Base-by-base conservation (phyloP, 2,797 vertebrate species). In the Huso huso region DNA sequence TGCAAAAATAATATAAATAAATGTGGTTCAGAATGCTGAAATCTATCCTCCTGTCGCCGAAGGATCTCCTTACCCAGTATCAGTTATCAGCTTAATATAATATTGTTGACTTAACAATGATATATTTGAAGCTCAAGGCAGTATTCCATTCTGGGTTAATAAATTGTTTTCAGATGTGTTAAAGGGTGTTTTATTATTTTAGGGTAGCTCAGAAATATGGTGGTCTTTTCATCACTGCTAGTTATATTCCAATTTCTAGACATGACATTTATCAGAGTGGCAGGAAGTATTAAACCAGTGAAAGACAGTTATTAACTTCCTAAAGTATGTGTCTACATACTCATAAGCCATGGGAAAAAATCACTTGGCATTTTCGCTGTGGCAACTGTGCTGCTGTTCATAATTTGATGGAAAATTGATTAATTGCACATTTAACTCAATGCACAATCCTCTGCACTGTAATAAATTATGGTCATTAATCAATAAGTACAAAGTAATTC, bases 391-490 rank as follows among this genome's bases (percentile, higher is more conserved):
- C 86, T 83, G 76, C 88, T 90, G 87, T 89, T 95, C 92, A 94
- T 96, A 97, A 95, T 93, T 93, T 94, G 94, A 96, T 89, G 90
- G 88, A 89, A 95, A 94, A 91, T 95, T 98, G 96, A 99, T 98
- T 98, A 97, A 99, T 99, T 90, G 93, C 92, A 95, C 93, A 87
- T 97, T 98, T 97, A 96, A 93, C 90, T 88, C 89, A 91, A 96
- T 93, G 93, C 90, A 92, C 93, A 92, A 92, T 91, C 90, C 89
- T 95, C 89, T 89, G 89, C 92, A 93, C 83, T 76, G 90, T 97
- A 95, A 98, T 98, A 96, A 97, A 99, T 98, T 94, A 98, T 94
- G 90, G 93, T 93, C 95, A 98, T 99, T 98, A 98, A 98, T 99
- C 96, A 99, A 97, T 99, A 97, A 97, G 92, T 93, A 91, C 92